Evolutionary conservation across 1,140 invertebrate genomes (phyloP).

Genomic region (Anastatus disparis): DNA sequence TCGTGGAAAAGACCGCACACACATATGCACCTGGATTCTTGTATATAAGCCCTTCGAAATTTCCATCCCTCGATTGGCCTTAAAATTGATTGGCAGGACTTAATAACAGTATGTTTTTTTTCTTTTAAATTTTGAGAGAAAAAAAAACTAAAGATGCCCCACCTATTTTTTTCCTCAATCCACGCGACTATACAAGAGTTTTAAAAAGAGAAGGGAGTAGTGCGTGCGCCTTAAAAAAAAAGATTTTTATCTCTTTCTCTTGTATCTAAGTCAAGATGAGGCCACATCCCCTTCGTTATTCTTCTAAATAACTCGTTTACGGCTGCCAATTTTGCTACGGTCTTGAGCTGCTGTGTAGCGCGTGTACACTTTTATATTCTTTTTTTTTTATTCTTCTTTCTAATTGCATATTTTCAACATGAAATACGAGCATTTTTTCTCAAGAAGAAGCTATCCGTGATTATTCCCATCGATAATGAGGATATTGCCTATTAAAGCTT

Average conservation of each 20-base stretch:
- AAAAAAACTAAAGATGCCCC: not conserved
- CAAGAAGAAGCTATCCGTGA: too few relatives aligned
- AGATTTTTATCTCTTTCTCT: slow-evolving; percentile 24
- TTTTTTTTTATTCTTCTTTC: slow-evolving; percentile 31
- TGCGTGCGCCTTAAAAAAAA: too few relatives aligned
- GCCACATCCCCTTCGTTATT: slow-evolving; percentile 6
- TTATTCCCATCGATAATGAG: slow-evolving; percentile 36
- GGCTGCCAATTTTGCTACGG: slow-evolving; percentile 38
- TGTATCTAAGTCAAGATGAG: slow-evolving; percentile 8
- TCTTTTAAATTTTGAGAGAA: not conserved
- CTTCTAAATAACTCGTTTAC: slow-evolving; percentile 40
- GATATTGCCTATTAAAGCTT: slow-evolving; percentile 15
- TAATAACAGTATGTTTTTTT: slow-evolving; percentile 21
- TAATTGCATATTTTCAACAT: slow-evolving; percentile 37
- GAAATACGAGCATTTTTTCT: slow-evolving; percentile 29
- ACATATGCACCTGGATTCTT: not conserved
- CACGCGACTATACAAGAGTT: slow-evolving; percentile 9
- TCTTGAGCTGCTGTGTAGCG: not conserved
- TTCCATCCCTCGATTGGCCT: slow-evolving; percentile 14
- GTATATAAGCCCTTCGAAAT: not conserved
- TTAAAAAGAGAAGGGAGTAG: not conserved
- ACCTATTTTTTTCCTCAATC: not conserved
- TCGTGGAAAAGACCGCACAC: slow-evolving; percentile 1
- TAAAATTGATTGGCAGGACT: slow-evolving; percentile 32
- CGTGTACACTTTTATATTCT: too few relatives aligned